Evolutionary conservation across 2,113 vertebrate species (phyloP).

Genomic region (Callipepla californica): DNA sequence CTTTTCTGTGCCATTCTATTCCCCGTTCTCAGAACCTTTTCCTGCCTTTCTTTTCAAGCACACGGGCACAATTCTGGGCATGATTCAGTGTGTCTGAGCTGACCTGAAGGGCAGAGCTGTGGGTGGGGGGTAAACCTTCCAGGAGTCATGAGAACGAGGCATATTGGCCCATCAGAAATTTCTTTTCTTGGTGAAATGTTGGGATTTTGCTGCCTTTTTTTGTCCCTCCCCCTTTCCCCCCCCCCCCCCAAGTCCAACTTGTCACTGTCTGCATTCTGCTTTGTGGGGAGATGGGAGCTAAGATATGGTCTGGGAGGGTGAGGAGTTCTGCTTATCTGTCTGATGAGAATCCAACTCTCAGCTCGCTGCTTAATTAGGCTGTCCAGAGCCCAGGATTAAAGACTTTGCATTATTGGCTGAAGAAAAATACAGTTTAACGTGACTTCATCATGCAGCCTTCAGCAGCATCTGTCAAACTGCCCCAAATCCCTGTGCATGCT

Average conservation of each 20-base stretch:
- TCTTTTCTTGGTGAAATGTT: not conserved
- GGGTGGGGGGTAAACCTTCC: not conserved
- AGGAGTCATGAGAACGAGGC: not conserved
- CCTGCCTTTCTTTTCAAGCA: not conserved
- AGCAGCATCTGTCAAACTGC: not conserved
- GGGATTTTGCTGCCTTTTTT: slow-evolving; percentile 3
- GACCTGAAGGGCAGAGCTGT: not conserved
- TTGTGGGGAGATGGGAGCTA: not conserved
- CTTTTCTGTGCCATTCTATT: not conserved
- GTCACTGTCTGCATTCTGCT: not conserved
- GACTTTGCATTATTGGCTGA: slow-evolving; percentile 23
- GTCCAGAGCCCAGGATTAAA: slow-evolving; percentile 28
- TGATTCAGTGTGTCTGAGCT: not conserved
- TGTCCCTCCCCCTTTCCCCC: no score
- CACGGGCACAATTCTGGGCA: not conserved
- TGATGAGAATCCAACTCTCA: not conserved
- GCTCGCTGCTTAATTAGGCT: not conserved
- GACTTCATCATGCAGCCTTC: slow-evolving; percentile 22
- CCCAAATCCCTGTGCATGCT: not conserved
- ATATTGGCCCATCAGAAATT: not conserved
- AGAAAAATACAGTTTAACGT: slow-evolving; percentile 13
- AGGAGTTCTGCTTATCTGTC: not conserved
- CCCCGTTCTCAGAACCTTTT: not conserved
- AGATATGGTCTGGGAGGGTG: not conserved
- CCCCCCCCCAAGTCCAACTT: not conserved